Percentiles rank a stretch among this genome's conserved stretches.
Conservation (phyloP, 2,797 vertebrate genomes). For the Poeciliopsis presidionis region DNA sequence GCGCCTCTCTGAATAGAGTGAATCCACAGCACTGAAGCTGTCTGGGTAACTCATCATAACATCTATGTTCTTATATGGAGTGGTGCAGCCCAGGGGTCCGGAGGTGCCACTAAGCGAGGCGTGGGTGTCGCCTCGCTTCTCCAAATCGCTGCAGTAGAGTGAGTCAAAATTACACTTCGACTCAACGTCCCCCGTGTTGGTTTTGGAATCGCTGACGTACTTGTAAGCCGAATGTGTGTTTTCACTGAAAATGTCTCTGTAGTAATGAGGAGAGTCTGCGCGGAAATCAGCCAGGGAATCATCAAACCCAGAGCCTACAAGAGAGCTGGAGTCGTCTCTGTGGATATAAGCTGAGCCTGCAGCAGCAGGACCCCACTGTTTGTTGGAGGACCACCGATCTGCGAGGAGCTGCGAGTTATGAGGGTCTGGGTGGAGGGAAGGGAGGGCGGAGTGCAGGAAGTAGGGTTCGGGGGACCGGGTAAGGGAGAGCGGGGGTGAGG, state of each 20-base stretch:
- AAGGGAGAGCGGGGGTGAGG: slow-evolving; percentile 80
- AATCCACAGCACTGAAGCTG: slow-evolving; percentile 35
- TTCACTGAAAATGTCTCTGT: slow-evolving; percentile 33
- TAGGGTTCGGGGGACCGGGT: slow-evolving; percentile 75
- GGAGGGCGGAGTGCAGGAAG: slow-evolving; percentile 77
- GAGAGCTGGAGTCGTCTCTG: slow-evolving; percentile 40
- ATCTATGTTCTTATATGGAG: slow-evolving; percentile 83
- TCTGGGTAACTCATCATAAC: slow-evolving; percentile 68
- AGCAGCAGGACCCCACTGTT: slow-evolving; percentile 29
- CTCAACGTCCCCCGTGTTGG: slow-evolving; percentile 38
- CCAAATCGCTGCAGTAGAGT: slow-evolving; percentile 56
- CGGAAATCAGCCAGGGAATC: slow-evolving; percentile 42
- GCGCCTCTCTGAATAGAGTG: slow-evolving; percentile 39
- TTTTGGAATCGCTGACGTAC: slow-evolving; percentile 22
- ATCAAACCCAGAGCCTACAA: slow-evolving; percentile 28
- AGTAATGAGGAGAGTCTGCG: slow-evolving; percentile 39
- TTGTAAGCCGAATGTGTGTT: slow-evolving; percentile 34
- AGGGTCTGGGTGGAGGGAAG: slow-evolving; percentile 64
- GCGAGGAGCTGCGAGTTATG: slow-evolving; percentile 56
- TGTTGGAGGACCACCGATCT: slow-evolving; percentile 57
- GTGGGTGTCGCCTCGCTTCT: slow-evolving; percentile 21
- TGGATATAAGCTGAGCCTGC: slow-evolving; percentile 32
- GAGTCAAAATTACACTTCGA: slow-evolving; percentile 73
- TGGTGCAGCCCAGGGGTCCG: slow-evolving; percentile 64
- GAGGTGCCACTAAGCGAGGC: slow-evolving; percentile 17